These are phyloP conservation scores for Tretioscincus oriximinensis DNA, from an alignment of 2,113 vertebrate genomes.

Conservation along the genomic window DNA sequence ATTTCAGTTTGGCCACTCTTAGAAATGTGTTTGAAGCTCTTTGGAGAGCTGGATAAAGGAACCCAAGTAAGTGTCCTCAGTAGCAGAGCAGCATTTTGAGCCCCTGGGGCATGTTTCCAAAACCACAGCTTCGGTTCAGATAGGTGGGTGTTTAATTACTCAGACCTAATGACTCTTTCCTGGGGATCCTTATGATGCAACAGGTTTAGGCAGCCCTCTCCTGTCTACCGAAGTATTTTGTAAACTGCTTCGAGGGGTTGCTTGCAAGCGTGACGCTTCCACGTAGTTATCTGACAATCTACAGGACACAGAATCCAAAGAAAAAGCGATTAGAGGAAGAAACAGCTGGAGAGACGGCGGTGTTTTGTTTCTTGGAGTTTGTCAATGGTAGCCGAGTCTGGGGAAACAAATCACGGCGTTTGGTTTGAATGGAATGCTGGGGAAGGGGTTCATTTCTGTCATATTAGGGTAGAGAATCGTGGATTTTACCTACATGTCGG, in stretches of 20 bases:
- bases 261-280: neutral
- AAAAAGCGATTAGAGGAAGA: neutral
- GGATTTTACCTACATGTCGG: neutral
- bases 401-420: neutral
- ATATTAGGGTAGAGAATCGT: neutral
- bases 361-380: neutral
- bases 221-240: neutral
- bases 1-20: neutral
- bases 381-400: neutral
- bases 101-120: too few relatives aligned
- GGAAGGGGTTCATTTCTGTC: neutral
- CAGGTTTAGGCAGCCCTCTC: neutral
- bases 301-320: neutral
- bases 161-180: neutral
- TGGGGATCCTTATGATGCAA: too few relatives aligned
- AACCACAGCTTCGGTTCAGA: neutral
- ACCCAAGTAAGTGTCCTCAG: neutral
- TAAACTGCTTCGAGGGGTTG: neutral
- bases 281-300: neutral
- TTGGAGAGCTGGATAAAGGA: slow-evolving; percentile 5
- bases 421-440: neutral
- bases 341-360: neutral
- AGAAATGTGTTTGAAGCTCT: neutral
- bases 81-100: neutral
- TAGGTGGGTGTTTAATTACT: neutral